Conservation (phyloP, 1,140 invertebrate genomes). For the Brevipalpus yothersi region DNA sequence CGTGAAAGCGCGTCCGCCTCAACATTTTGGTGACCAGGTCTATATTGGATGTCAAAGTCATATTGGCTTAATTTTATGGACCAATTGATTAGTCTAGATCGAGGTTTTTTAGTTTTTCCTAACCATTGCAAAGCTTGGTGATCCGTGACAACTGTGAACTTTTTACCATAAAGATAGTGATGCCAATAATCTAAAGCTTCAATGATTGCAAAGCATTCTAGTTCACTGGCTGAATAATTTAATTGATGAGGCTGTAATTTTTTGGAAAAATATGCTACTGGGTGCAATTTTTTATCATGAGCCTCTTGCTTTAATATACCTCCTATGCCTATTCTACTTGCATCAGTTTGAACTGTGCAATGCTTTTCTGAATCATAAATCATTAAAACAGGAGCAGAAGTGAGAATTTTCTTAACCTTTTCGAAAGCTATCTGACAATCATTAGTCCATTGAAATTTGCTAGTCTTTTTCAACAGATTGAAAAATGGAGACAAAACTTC, state of each 20-base stretch:
- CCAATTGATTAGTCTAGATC: not conserved
- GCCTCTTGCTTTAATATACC: slow-evolving; percentile 9
- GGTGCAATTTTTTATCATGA: slow-evolving; percentile 15
- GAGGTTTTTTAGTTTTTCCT: not conserved
- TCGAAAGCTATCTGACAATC: slow-evolving; percentile 17
- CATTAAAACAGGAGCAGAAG: too few species aligned
- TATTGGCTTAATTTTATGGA: not conserved
- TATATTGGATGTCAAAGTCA: not conserved
- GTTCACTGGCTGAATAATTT: slow-evolving; percentile 25
- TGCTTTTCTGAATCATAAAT: not conserved
- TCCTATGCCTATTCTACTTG: slow-evolving; percentile 2
- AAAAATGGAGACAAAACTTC: slow-evolving; percentile 9
- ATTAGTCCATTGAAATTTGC: slow-evolving; percentile 1
- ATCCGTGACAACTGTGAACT: not conserved
- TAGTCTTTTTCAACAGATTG: slow-evolving; percentile 11
- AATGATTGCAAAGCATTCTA: slow-evolving; percentile 25
- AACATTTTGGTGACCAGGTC: not conserved
- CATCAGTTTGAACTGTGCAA: too few species aligned
- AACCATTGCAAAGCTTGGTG: not conserved
- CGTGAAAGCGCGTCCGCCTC: not conserved
- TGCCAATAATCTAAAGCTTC: slow-evolving; percentile 25
- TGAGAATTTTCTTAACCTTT: slow-evolving; percentile 19
- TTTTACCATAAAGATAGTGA: slow-evolving; percentile 21
- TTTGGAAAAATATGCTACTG: slow-evolving; percentile 19
- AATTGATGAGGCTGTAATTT: not conserved